A percentile compares a stretch with the other conserved stretches of the same genome.
phyloP scores from a whole-genome alignment of 2,113 vertebrate genomes.

The Uropsilus gracilis region DNA sequence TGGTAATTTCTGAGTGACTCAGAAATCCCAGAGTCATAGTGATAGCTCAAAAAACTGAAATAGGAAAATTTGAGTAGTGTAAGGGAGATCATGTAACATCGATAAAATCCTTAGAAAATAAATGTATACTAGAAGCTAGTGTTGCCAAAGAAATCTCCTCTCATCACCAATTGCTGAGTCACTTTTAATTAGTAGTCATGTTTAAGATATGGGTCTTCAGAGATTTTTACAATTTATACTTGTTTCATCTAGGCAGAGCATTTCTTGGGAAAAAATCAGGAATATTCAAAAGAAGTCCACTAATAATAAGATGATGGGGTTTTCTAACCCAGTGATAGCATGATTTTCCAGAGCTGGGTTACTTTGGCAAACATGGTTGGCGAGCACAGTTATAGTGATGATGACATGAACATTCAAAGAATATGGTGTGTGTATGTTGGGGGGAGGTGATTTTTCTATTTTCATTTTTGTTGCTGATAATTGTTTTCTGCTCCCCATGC shows the following conservation, averaged over 20 bases:
- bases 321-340: not conserved
- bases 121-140: not conserved
- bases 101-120: constrained; percentile 18
- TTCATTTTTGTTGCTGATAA: not conserved
- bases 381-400: not conserved
- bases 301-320: not conserved
- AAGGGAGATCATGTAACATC: not conserved
- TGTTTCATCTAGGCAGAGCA: not conserved
- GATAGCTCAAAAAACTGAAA: not conserved
- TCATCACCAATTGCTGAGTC: not conserved
- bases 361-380: not conserved
- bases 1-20: not conserved
- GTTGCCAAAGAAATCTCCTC: not conserved
- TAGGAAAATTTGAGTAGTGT: not conserved
- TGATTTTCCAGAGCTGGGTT: not conserved
- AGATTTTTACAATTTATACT: not conserved
- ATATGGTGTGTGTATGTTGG: rapidly evolving
- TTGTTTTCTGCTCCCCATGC: not conserved
- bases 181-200: not conserved
- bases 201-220: not conserved
- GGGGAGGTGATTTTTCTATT: not conserved
- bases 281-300: not conserved
- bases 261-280: not conserved
- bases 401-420: not conserved
- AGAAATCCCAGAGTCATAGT: not conserved